Percentiles rank a stretch among this genome's conserved stretches.
These are phyloP conservation scores for Phrixothrix hirtus DNA, from an alignment of 2,888 invertebrate genomes.

Conservation along the genomic window DNA sequence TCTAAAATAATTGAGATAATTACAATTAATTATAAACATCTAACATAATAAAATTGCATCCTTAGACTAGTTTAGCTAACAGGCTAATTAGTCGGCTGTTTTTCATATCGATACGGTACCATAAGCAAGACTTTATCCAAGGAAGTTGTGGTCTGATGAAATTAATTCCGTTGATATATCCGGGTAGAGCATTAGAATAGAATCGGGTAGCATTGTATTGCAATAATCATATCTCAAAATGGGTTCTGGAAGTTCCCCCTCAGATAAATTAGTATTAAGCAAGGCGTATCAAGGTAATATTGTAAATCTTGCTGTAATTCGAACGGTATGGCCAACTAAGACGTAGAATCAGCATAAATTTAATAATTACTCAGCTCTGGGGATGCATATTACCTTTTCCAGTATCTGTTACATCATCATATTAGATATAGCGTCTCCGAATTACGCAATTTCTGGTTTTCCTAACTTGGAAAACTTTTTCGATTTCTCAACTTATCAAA, in stretches of 20 bases:
- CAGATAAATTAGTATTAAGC: conserved; percentile 59
- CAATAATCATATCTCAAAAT: conserved; percentile 53
- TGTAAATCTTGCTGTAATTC: conserved; percentile 60
- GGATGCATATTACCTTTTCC: conserved; percentile 43
- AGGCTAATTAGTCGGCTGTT: too few species aligned
- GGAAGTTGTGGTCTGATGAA: too few species aligned
- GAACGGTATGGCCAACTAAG: conserved; percentile 56
- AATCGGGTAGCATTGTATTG: conserved; percentile 36
- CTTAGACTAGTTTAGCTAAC: too few species aligned
- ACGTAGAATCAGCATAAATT: conserved; percentile 61
- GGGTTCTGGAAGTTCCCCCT: conserved; percentile 39
- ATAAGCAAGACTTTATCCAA: too few species aligned
- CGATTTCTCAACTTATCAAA: conserved; percentile 47
- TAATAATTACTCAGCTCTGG: conserved; percentile 56
- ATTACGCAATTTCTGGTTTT: conserved; percentile 16
- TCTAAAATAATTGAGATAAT: too few species aligned
- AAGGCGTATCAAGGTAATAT: conserved; percentile 58
- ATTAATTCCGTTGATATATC: too few species aligned
- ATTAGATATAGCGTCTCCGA: conserved; percentile 8
- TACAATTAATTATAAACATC: too few species aligned
- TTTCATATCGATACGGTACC: too few species aligned
- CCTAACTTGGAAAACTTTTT: conserved; percentile 33
- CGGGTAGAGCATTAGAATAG: conserved; percentile 13
- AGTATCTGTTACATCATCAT: conserved; percentile 31
- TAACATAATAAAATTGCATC: too few species aligned